Evolutionary conservation across 2,888 invertebrate genomes (phyloP).

Genomic region (Smittia aterrima): DNA sequence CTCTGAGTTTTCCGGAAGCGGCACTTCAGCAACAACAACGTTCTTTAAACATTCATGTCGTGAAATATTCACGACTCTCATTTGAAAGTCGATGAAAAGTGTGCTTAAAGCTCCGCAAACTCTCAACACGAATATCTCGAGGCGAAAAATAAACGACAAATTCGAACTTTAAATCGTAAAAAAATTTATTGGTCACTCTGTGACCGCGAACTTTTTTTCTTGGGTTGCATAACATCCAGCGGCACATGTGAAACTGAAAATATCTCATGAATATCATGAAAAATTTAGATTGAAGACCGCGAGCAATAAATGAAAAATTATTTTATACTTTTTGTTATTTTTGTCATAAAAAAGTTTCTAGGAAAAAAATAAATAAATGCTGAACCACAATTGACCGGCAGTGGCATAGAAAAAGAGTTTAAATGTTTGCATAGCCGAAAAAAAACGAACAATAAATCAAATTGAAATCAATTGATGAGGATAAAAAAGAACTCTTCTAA

Average conservation of each 20-base stretch:
- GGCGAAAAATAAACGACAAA: no score
- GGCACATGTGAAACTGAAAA: background rate
- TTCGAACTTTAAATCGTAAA: no score
- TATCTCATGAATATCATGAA: background rate
- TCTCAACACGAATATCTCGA: no score
- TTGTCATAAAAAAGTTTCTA: slow-evolving; percentile 9
- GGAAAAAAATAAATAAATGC: background rate
- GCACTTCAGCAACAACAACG: no score
- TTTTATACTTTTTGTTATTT: background rate
- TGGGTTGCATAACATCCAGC: background rate
- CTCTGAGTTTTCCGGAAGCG: no score
- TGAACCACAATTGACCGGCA: slow-evolving; percentile 10
- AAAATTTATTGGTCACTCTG: slow-evolving; percentile 14
- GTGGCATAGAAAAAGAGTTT: background rate
- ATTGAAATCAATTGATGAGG: slow-evolving; percentile 9
- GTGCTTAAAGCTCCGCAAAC: no score
- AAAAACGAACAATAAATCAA: slow-evolving; percentile 12
- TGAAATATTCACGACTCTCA: background rate
- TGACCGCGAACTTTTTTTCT: background rate
- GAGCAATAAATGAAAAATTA: background rate
- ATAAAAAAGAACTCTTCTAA: background rate
- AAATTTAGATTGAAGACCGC: background rate
- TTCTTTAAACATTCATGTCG: background rate
- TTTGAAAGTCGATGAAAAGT: background rate
- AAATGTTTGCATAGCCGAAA: background rate